phyloP scores from a whole-genome alignment of 2,888 invertebrate genomes.

The Pristionchus japonicus region DNA sequence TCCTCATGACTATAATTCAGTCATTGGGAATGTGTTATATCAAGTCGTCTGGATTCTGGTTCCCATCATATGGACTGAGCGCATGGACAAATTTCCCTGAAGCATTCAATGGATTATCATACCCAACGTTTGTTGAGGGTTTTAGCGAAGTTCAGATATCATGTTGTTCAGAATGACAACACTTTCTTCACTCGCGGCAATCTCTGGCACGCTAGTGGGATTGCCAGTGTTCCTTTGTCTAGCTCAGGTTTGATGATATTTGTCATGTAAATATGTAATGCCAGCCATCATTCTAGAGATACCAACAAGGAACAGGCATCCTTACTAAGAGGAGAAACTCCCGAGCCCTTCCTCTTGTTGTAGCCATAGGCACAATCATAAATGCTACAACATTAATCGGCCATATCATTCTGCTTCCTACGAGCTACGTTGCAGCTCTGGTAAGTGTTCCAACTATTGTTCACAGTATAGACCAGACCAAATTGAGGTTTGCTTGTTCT shows the following conservation, averaged over 20 bases:
- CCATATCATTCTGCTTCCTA: background rate
- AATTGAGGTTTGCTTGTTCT: background rate
- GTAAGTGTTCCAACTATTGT: background rate
- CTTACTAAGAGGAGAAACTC: background rate
- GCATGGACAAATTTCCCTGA: background rate
- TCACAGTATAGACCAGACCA: too few relatives aligned
- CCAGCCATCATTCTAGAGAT: too few relatives aligned
- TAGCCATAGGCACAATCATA: background rate
- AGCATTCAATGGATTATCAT: background rate
- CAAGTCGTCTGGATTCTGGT: background rate
- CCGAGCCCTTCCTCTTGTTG: background rate
- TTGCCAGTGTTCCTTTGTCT: background rate
- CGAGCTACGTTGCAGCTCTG: background rate
- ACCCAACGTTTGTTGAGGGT: background rate
- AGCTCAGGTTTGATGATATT: background rate
- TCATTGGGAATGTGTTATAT: background rate
- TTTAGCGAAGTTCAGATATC: too few relatives aligned
- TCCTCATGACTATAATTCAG: background rate
- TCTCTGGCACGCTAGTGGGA: background rate
- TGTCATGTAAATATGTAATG: too few relatives aligned
- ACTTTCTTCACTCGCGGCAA: background rate
- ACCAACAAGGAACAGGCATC: background rate
- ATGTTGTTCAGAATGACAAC: background rate
- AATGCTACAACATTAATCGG: background rate
- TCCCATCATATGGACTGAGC: background rate